A percentile compares a stretch with the other conserved stretches of the same genome.
Conservation (phyloP, 2,113 vertebrate genomes). For the Vidua macroura region DNA sequence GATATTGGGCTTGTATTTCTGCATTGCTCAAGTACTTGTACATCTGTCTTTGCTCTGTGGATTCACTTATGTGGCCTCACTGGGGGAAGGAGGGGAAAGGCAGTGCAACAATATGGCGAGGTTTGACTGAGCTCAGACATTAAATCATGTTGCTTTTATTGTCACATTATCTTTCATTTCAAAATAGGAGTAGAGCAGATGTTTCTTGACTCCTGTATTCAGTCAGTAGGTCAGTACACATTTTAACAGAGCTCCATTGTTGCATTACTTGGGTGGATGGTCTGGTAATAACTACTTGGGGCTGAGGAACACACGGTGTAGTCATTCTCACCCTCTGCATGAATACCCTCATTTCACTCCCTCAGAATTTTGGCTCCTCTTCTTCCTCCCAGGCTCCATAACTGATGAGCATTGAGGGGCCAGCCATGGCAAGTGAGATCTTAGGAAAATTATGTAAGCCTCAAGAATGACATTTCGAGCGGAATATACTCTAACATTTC, state of each 20-base stretch:
- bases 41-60: constrained; percentile 50
- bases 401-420: background rate
- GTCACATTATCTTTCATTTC: constrained; percentile 55
- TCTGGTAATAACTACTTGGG: constrained; percentile 1
- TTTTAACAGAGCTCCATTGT: constrained; percentile 62
- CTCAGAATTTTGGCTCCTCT: constrained; percentile 21
- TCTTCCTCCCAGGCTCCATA: background rate
- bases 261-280: constrained; percentile 1
- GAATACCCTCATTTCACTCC: constrained; percentile 33
- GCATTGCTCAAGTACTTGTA: constrained; percentile 24
- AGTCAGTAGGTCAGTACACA: constrained; percentile 28
- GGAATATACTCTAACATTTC: background rate
- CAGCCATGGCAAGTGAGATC: background rate
- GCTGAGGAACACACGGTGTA: background rate
- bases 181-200: constrained; percentile 52
- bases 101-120: background rate
- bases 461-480: background rate
- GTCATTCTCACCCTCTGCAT: constrained; percentile 2
- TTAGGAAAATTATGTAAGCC: background rate
- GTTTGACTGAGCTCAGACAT: constrained; percentile 25
- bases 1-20: background rate
- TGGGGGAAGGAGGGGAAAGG: constrained; percentile 9
- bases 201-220: constrained; percentile 56
- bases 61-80: constrained; percentile 38
- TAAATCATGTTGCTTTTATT: constrained; percentile 59